These are phyloP conservation scores for Sisyra terminalis DNA, from an alignment of 2,888 invertebrate genomes.

Conservation along the genomic window DNA sequence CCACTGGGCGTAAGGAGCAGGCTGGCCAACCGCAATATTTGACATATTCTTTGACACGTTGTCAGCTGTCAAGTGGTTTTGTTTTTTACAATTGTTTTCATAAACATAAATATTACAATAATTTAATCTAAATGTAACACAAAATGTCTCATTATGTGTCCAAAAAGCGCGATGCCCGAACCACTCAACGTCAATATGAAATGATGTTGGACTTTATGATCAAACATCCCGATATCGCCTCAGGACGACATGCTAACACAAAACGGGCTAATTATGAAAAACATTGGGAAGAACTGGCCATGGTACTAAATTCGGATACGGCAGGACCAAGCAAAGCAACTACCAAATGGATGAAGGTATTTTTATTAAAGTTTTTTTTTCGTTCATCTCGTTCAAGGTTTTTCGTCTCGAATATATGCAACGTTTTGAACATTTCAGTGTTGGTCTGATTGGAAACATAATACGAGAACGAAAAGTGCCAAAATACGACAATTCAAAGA, in stretches of 20 bases:
- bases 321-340: conserved; percentile 5
- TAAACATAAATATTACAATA: background rate
- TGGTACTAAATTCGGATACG: conserved; percentile 2
- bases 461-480: conserved; percentile 2
- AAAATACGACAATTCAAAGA: conserved; percentile 5
- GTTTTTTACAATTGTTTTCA: conserved; percentile 2
- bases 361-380: background rate
- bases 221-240: conserved; percentile 4
- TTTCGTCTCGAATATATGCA: background rate
- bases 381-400: background rate
- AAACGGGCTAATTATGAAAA: conserved; percentile 5
- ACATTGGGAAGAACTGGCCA: conserved; percentile 5
- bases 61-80: conserved; percentile 5
- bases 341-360: conserved; percentile 4
- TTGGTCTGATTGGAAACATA: conserved; percentile 6
- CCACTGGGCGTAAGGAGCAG: too few species aligned
- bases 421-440: background rate
- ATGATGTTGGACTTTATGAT: conserved; percentile 5
- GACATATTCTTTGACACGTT: conserved; percentile 6
- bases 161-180: conserved; percentile 4
- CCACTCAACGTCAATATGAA: conserved; percentile 4
- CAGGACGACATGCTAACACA: conserved; percentile 4
- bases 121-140: conserved; percentile 1
- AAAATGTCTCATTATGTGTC: conserved; percentile 5
- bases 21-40: background rate